Evolutionary conservation across 2,888 invertebrate species (phyloP), one percentile per base, ranked within the genome.

Genomic region (Zhuqinia jingwanae): DNA sequence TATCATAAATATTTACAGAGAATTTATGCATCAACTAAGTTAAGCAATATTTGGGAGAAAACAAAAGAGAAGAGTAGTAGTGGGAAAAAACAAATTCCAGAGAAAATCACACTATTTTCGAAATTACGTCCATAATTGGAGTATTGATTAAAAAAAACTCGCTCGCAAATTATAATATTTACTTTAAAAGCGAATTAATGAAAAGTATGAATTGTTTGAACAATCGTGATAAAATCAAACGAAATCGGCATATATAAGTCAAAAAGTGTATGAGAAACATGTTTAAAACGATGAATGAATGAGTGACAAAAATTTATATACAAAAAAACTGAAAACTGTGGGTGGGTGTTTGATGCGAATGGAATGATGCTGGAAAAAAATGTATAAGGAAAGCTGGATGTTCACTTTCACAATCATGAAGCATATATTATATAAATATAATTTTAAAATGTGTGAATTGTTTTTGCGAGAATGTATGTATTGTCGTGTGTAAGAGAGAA

Each of bases 331-430:
- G 22, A 68, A 68, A 45, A 68, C 45, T 42, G 36, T 68, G 68
- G 45, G 45, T 70, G 70, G 25, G 27, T 70, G 70, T 36, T 6
- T 36, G 36, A 6, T 36, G 36, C n/a, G 30, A 42, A 42, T 15
- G 22, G 10, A 50, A n/a, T 11, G n/a, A 50, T 50, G 2, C 15
- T 15, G 22, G 47, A 42, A 50, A n/a, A 25, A 45, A 30, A 13
- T 47, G n/a, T 65, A 27, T 27, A 25, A 60, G 70, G 25, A 25
- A 47, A 25, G 68, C 42, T 45, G 68, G 45, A 73, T 75, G 82
- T 75, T 73, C 60, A 82, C 81, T 82, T 42, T 83, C 68, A 84
- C 77, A 84, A 84, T 76, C 75, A 76, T 60, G 20, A 77, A 50
- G 82, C 50, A 76, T 77, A 77, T 76, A n/a, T n/a, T n/a, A n/a